Evolutionary conservation across 2,797 vertebrate species (phyloP), one percentile per base, ranked within the genome.

Genomic region (Trachurus trachurus): DNA sequence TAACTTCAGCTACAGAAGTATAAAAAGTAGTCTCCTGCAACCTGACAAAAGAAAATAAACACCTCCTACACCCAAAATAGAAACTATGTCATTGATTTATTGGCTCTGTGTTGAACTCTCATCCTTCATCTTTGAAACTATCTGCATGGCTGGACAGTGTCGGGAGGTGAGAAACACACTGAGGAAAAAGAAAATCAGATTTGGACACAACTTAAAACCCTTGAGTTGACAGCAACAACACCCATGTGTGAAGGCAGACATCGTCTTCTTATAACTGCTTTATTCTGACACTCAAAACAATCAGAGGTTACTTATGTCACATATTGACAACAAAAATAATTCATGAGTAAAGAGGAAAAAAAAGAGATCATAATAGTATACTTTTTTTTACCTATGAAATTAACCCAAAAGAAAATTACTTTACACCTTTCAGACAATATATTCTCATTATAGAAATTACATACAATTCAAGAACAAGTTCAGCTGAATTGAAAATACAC

Each of bases 241-340:
- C 83, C 74, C 78, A 89, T 47, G 82, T 86, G 73, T 86, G 78
- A 85, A 77, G 60, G 81, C 84, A 91, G 81, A 85, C 88, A 75
- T 80, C 11, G 66, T 78, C 78, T 85, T 93, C 86, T 80, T 80
- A 87, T 88, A 89, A 90, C 86, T 80, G 87, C 82, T 94, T 95
- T 94, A 95, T 95, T 94, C 91, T 84, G 89, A 94, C 93, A 95
- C 91, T 88, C 89, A 93, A 94, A 94, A 93, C 92, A 94, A 93
- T 88, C 90, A 93, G 85, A 90, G 88, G 66, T 91, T 92, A 93
- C 86, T 91, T 90, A 90, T 89, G 91, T 87, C 90, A 93, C 93
- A 92, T 88, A 83, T 83, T 88, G 89, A 93, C 93, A 93, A 90
- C 89, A 92, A 80, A 92, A 91, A 88, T 29, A 76, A 86, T 73